phyloP scores from a whole-genome alignment of 2,113 vertebrate species.

The Gallinago jamesoni region DNA sequence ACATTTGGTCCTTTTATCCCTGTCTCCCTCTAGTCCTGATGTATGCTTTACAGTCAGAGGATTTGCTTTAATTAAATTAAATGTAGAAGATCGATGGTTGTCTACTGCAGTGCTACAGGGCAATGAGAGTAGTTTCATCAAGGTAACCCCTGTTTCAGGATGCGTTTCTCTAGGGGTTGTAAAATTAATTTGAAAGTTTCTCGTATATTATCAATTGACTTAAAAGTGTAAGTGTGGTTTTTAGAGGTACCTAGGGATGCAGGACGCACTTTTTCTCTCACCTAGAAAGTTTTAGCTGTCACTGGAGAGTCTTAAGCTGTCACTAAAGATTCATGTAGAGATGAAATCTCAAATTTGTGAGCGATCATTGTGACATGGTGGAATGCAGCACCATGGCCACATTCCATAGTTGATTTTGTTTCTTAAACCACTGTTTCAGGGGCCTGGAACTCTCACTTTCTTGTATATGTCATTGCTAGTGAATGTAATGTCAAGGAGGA shows the following conservation, averaged over 20 bases:
- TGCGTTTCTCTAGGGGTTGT: neutral
- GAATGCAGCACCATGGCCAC: neutral
- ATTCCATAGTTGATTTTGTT: neutral
- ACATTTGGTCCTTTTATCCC: neutral
- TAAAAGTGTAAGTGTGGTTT: neutral
- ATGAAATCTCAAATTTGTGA: neutral
- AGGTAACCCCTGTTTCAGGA: neutral
- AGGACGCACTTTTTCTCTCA: neutral
- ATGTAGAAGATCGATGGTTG: neutral
- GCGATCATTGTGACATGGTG: neutral
- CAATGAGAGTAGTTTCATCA: neutral
- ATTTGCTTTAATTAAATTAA: slow-evolving; percentile 33
- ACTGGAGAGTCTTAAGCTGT: neutral
- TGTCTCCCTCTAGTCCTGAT: neutral
- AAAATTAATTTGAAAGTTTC: neutral
- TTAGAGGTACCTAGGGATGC: neutral
- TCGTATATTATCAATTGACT: neutral
- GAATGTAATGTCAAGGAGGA: neutral
- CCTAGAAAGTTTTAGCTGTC: neutral
- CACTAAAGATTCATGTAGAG: neutral
- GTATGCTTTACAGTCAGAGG: neutral
- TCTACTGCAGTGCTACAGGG: neutral
- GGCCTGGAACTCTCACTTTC: neutral
- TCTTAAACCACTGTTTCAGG: neutral
- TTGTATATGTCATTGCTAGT: neutral